These are phyloP conservation scores for Maniola hyperantus DNA, from an alignment of 2,888 invertebrate genomes.

Conservation along the genomic window DNA sequence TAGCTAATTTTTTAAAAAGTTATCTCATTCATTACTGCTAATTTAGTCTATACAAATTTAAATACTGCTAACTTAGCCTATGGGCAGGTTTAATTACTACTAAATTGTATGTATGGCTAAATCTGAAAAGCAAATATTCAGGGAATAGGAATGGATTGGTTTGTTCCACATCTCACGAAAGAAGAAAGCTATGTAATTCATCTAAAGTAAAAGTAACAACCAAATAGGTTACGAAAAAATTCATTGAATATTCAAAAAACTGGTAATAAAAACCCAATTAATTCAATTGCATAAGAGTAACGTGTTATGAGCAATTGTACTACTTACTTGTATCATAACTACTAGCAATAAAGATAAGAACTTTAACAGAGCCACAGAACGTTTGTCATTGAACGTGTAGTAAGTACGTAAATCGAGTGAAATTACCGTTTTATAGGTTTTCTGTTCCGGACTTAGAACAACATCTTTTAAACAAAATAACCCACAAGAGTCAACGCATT, in stretches of 20 bases:
- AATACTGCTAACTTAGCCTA: too few species aligned
- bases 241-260: not conserved
- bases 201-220: conserved; percentile 3
- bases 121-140: too few species aligned
- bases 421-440: conserved; percentile 25
- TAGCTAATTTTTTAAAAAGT: too few species aligned
- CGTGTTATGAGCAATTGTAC: conserved; percentile 9
- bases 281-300: conserved; percentile 1
- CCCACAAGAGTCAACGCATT: too few species aligned
- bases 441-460: conserved; percentile 14
- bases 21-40: too few species aligned
- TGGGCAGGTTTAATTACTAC: too few species aligned
- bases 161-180: not conserved
- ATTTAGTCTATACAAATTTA: too few species aligned
- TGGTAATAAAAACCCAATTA: not conserved
- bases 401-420: conserved; percentile 16
- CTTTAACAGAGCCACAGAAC: conserved; percentile 17
- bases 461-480: not conserved
- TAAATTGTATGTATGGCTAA: too few species aligned
- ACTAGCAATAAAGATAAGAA: conserved; percentile 24
- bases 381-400: conserved; percentile 20
- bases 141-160: too few species aligned
- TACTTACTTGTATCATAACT: not conserved
- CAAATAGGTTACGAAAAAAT: not conserved
- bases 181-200: not conserved